Conservation (phyloP, 2,888 invertebrate species). For the Ichneumoninae sp. region DNA sequence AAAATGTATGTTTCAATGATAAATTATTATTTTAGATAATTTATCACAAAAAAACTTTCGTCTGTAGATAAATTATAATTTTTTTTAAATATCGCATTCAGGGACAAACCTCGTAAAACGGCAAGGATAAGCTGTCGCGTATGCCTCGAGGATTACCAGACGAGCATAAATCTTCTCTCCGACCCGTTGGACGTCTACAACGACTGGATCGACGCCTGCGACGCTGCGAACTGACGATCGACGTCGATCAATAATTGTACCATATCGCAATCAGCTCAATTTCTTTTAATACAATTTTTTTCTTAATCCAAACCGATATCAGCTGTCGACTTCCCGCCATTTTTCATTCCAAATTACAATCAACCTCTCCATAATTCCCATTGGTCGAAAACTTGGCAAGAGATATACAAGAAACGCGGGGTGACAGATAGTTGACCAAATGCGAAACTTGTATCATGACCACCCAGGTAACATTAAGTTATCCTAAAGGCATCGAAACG, state of each 20-base stretch:
- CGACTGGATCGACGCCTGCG: conserved; percentile 99
- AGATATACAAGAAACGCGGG: neutral
- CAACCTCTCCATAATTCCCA: neutral
- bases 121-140: conserved; percentile 96
- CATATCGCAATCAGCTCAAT: conserved; percentile 2
- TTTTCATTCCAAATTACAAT: neutral
- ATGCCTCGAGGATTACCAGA: conserved; percentile 97
- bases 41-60: neutral
- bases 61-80: conserved; percentile 16
- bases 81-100: conserved; percentile 83
- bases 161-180: conserved; percentile 96
- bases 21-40: neutral
- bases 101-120: conserved; percentile 96
- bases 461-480: too few species aligned
- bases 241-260: conserved; percentile 6
- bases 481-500: too few species aligned
- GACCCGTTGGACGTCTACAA: conserved; percentile 99
- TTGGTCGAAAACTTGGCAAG: neutral
- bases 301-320: neutral
- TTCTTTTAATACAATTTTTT: conserved; percentile 9
- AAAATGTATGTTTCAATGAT: conserved; percentile 90
- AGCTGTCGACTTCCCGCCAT: conserved; percentile 1
- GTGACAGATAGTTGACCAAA: too few species aligned
- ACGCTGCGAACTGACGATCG: conserved; percentile 90
- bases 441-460: too few species aligned